phyloP scores from a whole-genome alignment of 1,140 invertebrate species.

The Pantala flavescens region DNA sequence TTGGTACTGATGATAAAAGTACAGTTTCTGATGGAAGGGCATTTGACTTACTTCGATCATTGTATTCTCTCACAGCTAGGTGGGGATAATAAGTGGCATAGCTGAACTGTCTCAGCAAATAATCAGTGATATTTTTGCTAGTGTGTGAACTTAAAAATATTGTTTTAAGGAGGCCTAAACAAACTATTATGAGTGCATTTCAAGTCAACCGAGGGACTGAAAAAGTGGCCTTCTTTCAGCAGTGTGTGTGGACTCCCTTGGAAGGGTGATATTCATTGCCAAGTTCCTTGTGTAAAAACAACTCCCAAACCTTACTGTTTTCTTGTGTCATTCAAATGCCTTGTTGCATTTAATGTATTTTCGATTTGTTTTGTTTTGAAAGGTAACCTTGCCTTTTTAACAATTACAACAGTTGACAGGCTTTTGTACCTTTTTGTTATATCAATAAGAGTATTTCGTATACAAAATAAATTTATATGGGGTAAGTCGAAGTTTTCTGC shows the following conservation, averaged over 20 bases:
- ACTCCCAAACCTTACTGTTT: neutral
- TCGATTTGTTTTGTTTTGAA: neutral
- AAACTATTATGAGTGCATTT: neutral
- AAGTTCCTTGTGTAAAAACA: neutral
- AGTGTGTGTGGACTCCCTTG: neutral
- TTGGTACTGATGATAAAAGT: neutral
- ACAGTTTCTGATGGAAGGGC: slow-evolving; percentile 55
- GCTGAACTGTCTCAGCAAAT: neutral
- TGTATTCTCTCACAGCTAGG: slow-evolving; percentile 69
- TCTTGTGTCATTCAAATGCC: neutral
- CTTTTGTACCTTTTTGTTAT: neutral
- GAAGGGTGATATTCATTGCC: neutral
- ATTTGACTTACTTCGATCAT: slow-evolving; percentile 64
- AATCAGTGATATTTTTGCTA: neutral
- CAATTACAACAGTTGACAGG: neutral
- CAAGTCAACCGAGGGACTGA: neutral
- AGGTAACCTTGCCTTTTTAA: neutral
- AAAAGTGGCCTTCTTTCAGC: neutral
- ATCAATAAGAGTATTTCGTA: neutral
- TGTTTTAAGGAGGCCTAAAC: neutral
- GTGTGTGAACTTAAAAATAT: neutral
- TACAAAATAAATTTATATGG: neutral
- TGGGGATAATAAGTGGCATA: slow-evolving; percentile 44
- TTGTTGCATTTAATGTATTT: neutral
- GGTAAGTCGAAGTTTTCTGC: neutral